phyloP scores from a whole-genome alignment of 2,797 vertebrate species.

The Chloroceryle inda region DNA sequence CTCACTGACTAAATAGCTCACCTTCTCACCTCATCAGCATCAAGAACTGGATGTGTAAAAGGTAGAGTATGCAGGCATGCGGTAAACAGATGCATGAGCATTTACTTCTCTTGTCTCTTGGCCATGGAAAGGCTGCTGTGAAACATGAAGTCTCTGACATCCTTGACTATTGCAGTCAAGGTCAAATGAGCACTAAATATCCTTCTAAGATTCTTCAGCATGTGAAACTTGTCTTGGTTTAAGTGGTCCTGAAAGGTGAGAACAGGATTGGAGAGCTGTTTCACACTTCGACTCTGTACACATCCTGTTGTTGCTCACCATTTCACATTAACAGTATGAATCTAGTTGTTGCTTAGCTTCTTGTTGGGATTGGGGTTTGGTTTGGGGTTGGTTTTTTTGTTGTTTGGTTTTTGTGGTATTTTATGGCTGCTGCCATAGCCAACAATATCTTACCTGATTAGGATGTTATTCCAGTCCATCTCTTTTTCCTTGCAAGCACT shows the following conservation, averaged over 20 bases:
- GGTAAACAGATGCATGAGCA: background rate
- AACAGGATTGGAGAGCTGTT: background rate
- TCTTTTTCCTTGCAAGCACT: background rate
- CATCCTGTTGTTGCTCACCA: background rate
- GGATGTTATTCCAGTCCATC: background rate
- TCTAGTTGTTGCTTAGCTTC: background rate
- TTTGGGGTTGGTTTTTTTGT: background rate
- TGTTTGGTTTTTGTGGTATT: background rate
- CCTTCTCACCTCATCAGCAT: background rate
- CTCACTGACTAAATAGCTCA: conserved; percentile 4
- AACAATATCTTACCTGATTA: background rate
- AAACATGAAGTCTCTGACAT: conserved; percentile 55
- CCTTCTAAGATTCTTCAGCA: background rate
- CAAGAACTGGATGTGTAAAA: background rate
- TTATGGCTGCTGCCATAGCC: background rate
- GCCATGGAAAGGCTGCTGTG: conserved; percentile 25
- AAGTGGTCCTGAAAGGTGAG: conserved; percentile 1
- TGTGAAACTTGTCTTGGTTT: background rate
- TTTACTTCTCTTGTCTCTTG: conserved; percentile 30
- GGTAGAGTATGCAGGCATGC: background rate
- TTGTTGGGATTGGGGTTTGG: background rate
- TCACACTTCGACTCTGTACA: background rate
- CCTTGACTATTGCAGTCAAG: conserved; percentile 58
- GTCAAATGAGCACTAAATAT: conserved; percentile 48
- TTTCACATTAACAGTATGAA: background rate